These are phyloP conservation scores for Notechis scutatus DNA, from an alignment of 2,113 vertebrate genomes.

Conservation along the genomic window DNA sequence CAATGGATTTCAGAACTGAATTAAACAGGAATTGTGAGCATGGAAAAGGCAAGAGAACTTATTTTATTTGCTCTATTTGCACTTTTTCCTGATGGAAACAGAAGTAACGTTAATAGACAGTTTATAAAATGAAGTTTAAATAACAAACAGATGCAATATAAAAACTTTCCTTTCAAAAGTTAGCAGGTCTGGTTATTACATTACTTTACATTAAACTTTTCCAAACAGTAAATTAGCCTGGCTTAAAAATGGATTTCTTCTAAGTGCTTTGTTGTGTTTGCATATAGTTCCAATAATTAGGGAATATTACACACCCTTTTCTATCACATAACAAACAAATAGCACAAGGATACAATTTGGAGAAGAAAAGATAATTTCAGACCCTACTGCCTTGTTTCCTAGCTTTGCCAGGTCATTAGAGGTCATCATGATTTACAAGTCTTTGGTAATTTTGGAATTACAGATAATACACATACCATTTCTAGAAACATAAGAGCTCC, in stretches of 20 bases:
- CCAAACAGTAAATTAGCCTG: slow-evolving; percentile 71
- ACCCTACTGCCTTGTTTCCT: slow-evolving; percentile 67
- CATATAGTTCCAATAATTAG: slow-evolving; percentile 74
- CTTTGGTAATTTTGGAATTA: slow-evolving; percentile 59
- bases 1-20: background rate
- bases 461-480: slow-evolving; percentile 60
- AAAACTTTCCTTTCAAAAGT: slow-evolving; percentile 64
- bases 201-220: slow-evolving; percentile 59
- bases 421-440: slow-evolving; percentile 74
- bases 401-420: slow-evolving; percentile 61
- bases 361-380: slow-evolving; percentile 53
- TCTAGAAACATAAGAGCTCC: slow-evolving; percentile 49
- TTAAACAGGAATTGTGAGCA: background rate
- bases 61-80: background rate
- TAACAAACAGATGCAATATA: slow-evolving; percentile 40
- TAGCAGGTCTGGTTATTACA: slow-evolving; percentile 58
- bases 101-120: background rate
- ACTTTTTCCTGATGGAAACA: background rate
- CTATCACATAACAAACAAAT: background rate
- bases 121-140: slow-evolving; percentile 48
- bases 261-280: slow-evolving; percentile 70
- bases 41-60: background rate
- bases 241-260: slow-evolving; percentile 64
- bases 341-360: slow-evolving; percentile 42
- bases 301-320: slow-evolving; percentile 49